These are phyloP conservation scores for Sebastes matsubarae DNA, from an alignment of 2,797 vertebrate species.

Conservation along the genomic window DNA sequence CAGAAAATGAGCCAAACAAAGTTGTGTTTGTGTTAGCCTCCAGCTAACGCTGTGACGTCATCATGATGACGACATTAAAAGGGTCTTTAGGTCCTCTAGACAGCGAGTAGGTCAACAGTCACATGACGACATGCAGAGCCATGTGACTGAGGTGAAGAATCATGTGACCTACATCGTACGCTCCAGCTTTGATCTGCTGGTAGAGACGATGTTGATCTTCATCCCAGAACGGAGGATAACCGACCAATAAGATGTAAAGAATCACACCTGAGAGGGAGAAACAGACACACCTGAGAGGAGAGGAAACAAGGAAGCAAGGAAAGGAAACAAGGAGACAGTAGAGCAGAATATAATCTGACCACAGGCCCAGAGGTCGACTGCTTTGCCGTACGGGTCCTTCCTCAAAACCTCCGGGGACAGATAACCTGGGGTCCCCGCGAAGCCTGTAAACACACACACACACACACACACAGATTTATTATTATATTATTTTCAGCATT, in stretches of 20 bases:
- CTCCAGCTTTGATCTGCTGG: constrained; percentile 99
- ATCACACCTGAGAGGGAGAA: constrained; percentile 87
- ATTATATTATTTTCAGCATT: too few relatives aligned
- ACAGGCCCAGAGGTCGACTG: constrained; percentile 96
- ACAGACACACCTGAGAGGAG: not conserved
- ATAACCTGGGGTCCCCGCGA: constrained; percentile 96
- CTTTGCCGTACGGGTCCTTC: constrained; percentile 97
- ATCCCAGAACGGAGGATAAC: constrained; percentile 98
- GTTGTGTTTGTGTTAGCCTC: too few relatives aligned
- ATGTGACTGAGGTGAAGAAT: not conserved
- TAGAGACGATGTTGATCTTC: constrained; percentile 98
- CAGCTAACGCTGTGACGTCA: too few relatives aligned
- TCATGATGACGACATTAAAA: too few relatives aligned
- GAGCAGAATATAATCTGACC: constrained; percentile 75
- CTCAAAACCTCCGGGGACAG: constrained; percentile 95
- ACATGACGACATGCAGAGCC: not conserved
- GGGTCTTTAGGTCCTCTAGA: too few relatives aligned
- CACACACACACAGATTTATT: not conserved
- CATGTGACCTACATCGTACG: constrained; percentile 91
- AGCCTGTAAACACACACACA: constrained; percentile 79
- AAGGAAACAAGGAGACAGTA: not conserved
- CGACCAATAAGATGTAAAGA: constrained; percentile 94
- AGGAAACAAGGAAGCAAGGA: not conserved
- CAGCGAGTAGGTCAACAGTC: too few relatives aligned
- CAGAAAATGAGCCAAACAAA: too few relatives aligned